Evolutionary conservation across 2,888 invertebrate species (phyloP), one percentile per base, ranked within the genome.

Genomic region (Chorisops tibialis): DNA sequence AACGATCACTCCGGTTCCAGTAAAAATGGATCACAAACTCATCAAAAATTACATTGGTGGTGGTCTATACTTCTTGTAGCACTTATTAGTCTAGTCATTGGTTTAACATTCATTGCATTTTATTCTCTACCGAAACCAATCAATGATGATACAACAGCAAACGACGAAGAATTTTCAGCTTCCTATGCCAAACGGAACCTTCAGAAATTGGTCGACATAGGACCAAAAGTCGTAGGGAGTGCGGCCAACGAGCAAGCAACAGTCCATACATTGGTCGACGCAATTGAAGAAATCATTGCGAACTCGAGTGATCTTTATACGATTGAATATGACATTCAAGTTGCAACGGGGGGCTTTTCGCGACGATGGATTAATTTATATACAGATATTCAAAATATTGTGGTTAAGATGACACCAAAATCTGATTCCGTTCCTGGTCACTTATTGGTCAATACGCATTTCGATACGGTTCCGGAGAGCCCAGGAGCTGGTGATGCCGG

Each of bases 381-480:
- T 65, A 75, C 76, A 63, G 71, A 73, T 56, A 72, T 78, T 18
- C 77, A 77, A 65, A 78, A 78, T 62, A 70, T 74, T 65, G 67
- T 78, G 3, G 73, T 78, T 0, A 78, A 75, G 67, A 62, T 78
- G 4, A 69, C 70, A 14, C 71, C 76, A 5, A 74, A 71, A 61
- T 64, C 67, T 11, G 66, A 70, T 5, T 75, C 71, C 21, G 73
- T 74, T 63, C 69, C 67, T 9, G 70, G 72, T 9, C 73, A 72
- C 58, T 62, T 78, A 22, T 79, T 96, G 56, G 80, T 97, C 61
- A 97, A 96, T 79, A 93, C 95, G 69, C 97, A 97, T 75, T 96
- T 90, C 76, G 97, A 97, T 76, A 87, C 92, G 52, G 92, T 94
- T 63, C 87, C 92, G 4, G 89, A 86, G 68, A 93, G 93, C 70